Evolutionary conservation across 1,140 invertebrate species (phyloP).

Genomic region (Zaprionus kolodkinae): DNA sequence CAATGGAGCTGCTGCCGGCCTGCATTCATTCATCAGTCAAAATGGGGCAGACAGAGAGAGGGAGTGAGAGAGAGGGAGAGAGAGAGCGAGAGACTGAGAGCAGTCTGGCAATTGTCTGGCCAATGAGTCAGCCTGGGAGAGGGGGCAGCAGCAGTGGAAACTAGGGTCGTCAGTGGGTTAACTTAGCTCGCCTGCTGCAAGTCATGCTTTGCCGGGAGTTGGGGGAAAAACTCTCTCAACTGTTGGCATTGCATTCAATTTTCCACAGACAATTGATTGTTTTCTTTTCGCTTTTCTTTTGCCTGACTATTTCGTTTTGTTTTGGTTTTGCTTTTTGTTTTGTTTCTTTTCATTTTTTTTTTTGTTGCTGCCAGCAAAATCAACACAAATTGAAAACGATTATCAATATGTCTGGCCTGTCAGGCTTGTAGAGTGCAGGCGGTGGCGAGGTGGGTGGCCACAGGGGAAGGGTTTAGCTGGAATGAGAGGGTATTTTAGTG

Average conservation of each 20-base stretch:
- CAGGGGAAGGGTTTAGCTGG: neutral
- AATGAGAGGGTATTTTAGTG: neutral
- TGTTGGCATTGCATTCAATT: conserved; percentile 66
- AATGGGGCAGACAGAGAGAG: conserved; percentile 13
- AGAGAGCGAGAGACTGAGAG: conserved; percentile 11
- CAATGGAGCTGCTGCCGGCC: conserved; percentile 7
- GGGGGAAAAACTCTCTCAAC: conserved; percentile 11
- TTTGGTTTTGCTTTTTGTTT: conserved; percentile 11
- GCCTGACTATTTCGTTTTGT: conserved; percentile 10
- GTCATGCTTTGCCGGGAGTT: conserved; percentile 27
- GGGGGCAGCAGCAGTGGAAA: neutral
- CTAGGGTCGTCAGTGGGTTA: conserved; percentile 43
- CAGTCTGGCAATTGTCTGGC: conserved; percentile 49
- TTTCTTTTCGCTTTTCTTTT: conserved; percentile 25
- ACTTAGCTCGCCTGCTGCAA: conserved; percentile 37
- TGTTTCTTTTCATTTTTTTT: neutral
- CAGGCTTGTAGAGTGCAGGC: conserved; percentile 24
- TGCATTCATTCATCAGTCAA: conserved; percentile 50
- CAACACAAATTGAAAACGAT: conserved; percentile 73
- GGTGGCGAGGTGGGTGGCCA: neutral
- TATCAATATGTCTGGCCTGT: conserved; percentile 72
- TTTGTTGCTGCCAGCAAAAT: conserved; percentile 35
- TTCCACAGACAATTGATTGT: conserved; percentile 72
- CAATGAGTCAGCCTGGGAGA: conserved; percentile 39
- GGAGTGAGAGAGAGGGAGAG: neutral